Base-by-base conservation (phyloP, 2,113 vertebrate species). In the Emberiza fucata region DNA sequence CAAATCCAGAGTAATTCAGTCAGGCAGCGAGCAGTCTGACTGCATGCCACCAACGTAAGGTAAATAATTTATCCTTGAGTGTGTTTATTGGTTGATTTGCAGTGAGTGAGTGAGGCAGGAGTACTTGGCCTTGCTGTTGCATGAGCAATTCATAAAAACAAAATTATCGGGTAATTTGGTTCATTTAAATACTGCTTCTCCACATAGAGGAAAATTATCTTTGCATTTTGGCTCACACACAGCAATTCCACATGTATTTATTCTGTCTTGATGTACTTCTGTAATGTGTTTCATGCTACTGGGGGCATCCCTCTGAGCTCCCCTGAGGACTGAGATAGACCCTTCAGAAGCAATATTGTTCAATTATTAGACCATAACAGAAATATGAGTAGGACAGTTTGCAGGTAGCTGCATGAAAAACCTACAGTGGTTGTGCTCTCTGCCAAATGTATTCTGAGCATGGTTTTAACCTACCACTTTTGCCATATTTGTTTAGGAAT, bases 51-150 rank as follows among this genome's bases (percentile, higher is more conserved):
- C 7, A 5, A 47, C 16, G 19, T 82, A 57, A 95, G 92, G 88
- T 90, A 94, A 97, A 96, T 96, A 93, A 94, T 95, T 94, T 90
- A 92, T 81, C 72, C 76, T 83, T 80, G 78, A 93, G 80, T 73
- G 65, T 83, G 69, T 77, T 92, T 93, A 81, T 96, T 84, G 95
- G 81, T 86, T 92, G 90, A 77, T 84, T 90, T 86, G 84, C 15
- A 91, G 71, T 53, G 91, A 94, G 69, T 23, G 72, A 88, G n/a
- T 9, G 82, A 95, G 86, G 88, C 90, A 86, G 76, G 88, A 93
- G 51, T 61, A 71, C 76, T 78, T 96, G 92, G 90, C 86, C 84
- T 94, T 88, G 88, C 92, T 81, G 88, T 77, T 96, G 82, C 31
- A 3, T 66, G 80, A 92, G 90, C 92, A 86, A 88, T 90, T 96